Evolutionary conservation across 1,140 invertebrate species (phyloP).

Genomic region (Chelonus insularis): DNA sequence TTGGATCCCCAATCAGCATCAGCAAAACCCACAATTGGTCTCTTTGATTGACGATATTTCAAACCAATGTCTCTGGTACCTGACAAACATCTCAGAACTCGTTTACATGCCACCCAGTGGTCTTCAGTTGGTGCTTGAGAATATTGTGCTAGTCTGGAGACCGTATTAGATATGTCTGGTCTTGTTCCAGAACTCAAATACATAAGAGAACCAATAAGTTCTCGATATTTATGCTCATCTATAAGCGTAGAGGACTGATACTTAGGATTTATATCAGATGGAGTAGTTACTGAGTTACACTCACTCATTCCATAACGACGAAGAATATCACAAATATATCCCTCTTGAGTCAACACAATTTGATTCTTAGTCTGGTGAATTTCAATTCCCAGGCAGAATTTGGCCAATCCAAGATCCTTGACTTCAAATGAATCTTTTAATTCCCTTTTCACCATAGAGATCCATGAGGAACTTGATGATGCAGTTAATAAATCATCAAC

Average conservation of each 20-base stretch:
- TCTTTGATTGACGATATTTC: neutral
- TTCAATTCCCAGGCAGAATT: slow-evolving; percentile 32
- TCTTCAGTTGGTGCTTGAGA: slow-evolving; percentile 39
- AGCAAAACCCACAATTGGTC: neutral
- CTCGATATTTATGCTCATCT: slow-evolving; percentile 27
- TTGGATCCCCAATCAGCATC: neutral
- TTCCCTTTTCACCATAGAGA: slow-evolving; percentile 21
- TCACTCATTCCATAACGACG: slow-evolving; percentile 45
- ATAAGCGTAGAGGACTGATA: neutral
- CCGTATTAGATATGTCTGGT: slow-evolving; percentile 51
- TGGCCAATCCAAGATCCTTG: slow-evolving; percentile 33
- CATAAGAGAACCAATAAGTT: slow-evolving; percentile 46
- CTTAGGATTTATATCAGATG: slow-evolving; percentile 37
- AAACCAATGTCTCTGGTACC: slow-evolving; percentile 39
- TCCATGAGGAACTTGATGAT: slow-evolving; percentile 28
- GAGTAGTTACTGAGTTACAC: slow-evolving; percentile 42
- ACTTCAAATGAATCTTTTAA: slow-evolving; percentile 31
- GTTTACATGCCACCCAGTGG: slow-evolving; percentile 46
- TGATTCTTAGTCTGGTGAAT: slow-evolving; percentile 8
- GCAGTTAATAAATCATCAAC: slow-evolving; percentile 49
- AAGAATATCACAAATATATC: slow-evolving; percentile 45
- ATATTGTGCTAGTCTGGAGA: too few species aligned
- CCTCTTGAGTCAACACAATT: slow-evolving; percentile 21
- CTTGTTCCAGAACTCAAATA: slow-evolving; percentile 45
- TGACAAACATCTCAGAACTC: slow-evolving; percentile 50